phyloP scores from a whole-genome alignment of 1,140 invertebrate genomes.

The Grapholita molesta region DNA sequence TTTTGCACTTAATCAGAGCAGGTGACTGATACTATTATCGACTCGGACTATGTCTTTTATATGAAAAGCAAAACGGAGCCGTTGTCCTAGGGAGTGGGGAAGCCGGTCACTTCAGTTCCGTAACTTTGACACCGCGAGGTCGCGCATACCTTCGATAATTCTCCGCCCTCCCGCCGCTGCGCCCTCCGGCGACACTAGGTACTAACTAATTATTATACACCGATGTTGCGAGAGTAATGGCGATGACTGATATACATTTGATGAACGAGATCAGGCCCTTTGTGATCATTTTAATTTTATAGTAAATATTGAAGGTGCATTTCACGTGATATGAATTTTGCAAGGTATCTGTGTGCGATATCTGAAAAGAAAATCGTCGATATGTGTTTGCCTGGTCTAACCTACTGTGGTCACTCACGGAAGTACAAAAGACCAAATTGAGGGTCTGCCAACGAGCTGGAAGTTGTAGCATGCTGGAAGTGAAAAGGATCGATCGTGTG shows the following conservation, averaged over 20 bases:
- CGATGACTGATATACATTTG: conserved; percentile 27
- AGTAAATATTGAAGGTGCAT: too few relatives aligned
- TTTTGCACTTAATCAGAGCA: conserved; percentile 73
- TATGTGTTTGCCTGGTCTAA: too few relatives aligned
- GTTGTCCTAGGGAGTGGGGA: conserved; percentile 60
- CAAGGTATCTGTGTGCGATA: too few relatives aligned
- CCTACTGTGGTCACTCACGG: too few relatives aligned
- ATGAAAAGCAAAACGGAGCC: conserved; percentile 72
- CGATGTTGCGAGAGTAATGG: conserved; percentile 37
- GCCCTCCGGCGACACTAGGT: conserved; percentile 21
- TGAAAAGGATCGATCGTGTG: too few relatives aligned
- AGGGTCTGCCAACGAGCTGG: too few relatives aligned
- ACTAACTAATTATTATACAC: conserved; percentile 31
- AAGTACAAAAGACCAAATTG: too few relatives aligned
- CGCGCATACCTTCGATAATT: conserved; percentile 54
- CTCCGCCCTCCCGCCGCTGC: conserved; percentile 27
- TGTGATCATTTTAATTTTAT: background rate
- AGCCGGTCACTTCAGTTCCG: conserved; percentile 71
- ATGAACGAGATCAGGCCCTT: background rate
- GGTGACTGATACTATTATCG: conserved; percentile 74
- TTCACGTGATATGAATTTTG: too few relatives aligned
- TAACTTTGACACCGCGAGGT: conserved; percentile 76
- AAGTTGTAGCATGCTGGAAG: too few relatives aligned
- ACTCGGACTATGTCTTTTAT: conserved; percentile 64
- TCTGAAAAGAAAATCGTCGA: too few relatives aligned